Evolutionary conservation across 2,888 invertebrate species (phyloP).

Genomic region (Cotesia congregata): DNA sequence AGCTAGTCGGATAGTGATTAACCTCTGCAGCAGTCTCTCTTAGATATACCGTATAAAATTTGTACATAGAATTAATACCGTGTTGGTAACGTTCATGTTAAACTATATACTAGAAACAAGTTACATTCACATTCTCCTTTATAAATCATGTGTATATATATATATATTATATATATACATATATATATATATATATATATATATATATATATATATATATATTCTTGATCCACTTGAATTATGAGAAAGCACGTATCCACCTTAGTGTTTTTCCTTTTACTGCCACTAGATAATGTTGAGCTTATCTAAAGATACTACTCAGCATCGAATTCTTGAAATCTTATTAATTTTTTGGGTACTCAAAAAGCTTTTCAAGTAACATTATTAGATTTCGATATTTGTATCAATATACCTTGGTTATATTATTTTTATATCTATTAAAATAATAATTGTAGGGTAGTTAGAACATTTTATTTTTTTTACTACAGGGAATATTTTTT

Average conservation of each 20-base stretch:
- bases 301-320: constrained; percentile 44
- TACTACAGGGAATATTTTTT: no score
- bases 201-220: constrained; percentile 40
- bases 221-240: constrained; percentile 63
- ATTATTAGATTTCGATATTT: background rate
- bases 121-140: background rate
- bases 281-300: constrained; percentile 57
- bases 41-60: no score
- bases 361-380: constrained; percentile 44
- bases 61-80: no score
- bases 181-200: no score
- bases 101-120: no score
- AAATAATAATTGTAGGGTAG: background rate
- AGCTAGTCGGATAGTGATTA: no score
- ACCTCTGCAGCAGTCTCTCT: no score
- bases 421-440: background rate
- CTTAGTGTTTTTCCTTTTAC: constrained; percentile 50
- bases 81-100: no score
- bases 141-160: background rate
- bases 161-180: no score
- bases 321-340: constrained; percentile 44
- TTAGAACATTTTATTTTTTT: no score
- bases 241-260: constrained; percentile 62
- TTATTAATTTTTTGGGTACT: constrained; percentile 55
- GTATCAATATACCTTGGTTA: background rate